These are phyloP conservation scores for Venturia canescens DNA, from an alignment of 1,140 invertebrate species.

Conservation along the genomic window DNA sequence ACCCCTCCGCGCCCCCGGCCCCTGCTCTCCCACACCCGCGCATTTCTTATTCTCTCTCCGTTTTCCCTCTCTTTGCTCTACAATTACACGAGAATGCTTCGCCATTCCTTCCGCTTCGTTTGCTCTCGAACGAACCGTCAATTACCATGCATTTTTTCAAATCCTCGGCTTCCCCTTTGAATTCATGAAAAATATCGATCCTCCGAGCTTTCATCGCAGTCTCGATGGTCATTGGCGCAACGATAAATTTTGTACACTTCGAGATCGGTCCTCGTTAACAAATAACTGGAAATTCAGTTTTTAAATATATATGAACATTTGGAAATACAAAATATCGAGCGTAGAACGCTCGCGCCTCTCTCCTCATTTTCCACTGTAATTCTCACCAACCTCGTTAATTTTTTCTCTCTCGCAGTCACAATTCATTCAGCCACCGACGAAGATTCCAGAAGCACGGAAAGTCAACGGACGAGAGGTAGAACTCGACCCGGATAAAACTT, in stretches of 20 bases:
- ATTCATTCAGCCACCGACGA: constrained; percentile 53
- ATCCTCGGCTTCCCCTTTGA: no score
- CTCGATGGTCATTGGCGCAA: no score
- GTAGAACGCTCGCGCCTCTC: neutral
- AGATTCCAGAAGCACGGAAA: constrained; percentile 62
- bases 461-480: constrained; percentile 69
- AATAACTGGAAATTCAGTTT: no score
- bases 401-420: constrained; percentile 51
- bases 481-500: constrained; percentile 67
- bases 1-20: neutral
- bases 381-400: constrained; percentile 15
- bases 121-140: neutral
- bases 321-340: no score
- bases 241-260: no score
- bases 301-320: no score
- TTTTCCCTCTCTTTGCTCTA: constrained; percentile 28
- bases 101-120: constrained; percentile 6
- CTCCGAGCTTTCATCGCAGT: no score
- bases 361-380: neutral
- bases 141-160: neutral
- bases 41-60: constrained; percentile 22
- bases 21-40: neutral
- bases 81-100: neutral
- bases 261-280: no score
- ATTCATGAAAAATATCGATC: no score